These are phyloP conservation scores for Chloroceryle aenea DNA, from an alignment of 2,113 vertebrate genomes.

Conservation along the genomic window DNA sequence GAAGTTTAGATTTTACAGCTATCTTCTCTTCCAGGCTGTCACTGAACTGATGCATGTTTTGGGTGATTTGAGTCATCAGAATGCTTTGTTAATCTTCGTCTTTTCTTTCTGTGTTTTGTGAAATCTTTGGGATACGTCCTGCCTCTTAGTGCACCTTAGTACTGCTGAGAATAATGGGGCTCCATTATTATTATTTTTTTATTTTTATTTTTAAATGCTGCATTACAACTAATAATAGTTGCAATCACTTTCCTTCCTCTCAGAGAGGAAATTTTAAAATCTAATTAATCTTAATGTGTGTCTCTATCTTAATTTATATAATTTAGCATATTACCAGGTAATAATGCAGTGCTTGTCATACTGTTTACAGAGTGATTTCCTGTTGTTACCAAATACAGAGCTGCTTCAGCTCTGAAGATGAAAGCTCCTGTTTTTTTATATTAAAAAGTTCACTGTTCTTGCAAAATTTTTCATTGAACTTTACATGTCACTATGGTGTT, in stretches of 20 bases:
- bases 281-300: background rate
- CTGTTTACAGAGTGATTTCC: background rate
- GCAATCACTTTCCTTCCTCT: background rate
- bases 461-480: background rate
- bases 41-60: background rate
- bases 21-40: background rate
- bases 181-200: background rate
- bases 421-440: background rate
- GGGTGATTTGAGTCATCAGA: background rate
- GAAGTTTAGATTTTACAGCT: background rate
- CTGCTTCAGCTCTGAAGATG: background rate
- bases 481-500: rapidly evolving
- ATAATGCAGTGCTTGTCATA: background rate
- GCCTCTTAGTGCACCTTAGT: background rate
- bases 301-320: background rate
- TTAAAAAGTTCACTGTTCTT: background rate
- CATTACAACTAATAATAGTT: background rate
- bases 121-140: background rate
- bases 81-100: background rate
- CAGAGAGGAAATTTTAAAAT: background rate
- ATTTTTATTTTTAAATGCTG: background rate
- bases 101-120: background rate
- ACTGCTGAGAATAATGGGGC: background rate
- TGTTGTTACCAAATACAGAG: background rate
- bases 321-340: slow-evolving; percentile 13